Conservation (phyloP, 2,888 invertebrate species). For the Micropterix aruncella region DNA sequence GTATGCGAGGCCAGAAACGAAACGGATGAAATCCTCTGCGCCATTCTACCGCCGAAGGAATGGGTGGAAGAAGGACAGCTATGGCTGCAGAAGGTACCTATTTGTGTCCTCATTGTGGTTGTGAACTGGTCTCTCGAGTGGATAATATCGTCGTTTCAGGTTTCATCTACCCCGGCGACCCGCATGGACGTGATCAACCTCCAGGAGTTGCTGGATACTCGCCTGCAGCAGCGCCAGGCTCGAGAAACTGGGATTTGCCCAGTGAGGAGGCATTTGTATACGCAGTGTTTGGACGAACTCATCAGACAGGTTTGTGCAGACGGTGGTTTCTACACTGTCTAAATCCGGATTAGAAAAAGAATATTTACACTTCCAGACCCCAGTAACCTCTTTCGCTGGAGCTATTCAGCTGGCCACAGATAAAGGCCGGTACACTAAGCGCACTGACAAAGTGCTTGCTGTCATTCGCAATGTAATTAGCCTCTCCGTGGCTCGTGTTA, state of each 20-base stretch:
- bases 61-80: constrained; percentile 90
- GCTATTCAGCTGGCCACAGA: no score
- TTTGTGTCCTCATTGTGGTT: no score
- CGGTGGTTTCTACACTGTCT: no score
- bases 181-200: constrained; percentile 90
- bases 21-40: constrained; percentile 85
- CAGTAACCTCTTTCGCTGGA: no score
- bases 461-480: no score
- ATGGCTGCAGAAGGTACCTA: constrained; percentile 82
- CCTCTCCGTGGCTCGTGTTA: no score
- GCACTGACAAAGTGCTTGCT: no score
- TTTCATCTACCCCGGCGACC: constrained; percentile 93
- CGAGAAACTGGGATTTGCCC: constrained; percentile 95
- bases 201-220: constrained; percentile 89
- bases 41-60: constrained; percentile 85
- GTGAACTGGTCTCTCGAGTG: no score
- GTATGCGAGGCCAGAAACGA: constrained; percentile 51
- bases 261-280: constrained; percentile 82
- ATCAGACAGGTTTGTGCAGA: constrained; percentile 26
- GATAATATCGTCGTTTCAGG: no score
- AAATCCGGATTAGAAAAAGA: no score
- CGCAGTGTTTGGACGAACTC: constrained; percentile 79
- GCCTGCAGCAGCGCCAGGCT: constrained; percentile 82
- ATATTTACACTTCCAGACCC: no score
- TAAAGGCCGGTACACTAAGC: no score